Percentiles rank a stretch among this genome's conserved stretches.
Evolutionary conservation across 2,113 vertebrate genomes (phyloP).

Genomic region (Anhinga anhinga): DNA sequence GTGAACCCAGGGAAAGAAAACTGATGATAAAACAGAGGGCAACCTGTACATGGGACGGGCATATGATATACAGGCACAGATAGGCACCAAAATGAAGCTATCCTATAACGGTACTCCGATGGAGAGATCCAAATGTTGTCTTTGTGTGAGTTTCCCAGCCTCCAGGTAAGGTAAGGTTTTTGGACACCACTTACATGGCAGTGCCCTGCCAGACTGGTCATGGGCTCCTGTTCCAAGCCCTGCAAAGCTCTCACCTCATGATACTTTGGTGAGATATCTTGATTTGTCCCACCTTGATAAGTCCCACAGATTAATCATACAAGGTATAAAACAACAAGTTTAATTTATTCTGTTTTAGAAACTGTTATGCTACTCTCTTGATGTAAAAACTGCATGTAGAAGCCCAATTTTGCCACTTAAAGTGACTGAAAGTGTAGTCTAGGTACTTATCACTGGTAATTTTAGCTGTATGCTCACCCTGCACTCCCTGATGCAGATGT

Average conservation of each 20-base stretch:
- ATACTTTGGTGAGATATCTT: background rate
- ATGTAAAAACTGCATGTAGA: background rate
- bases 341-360: background rate
- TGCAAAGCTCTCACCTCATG: background rate
- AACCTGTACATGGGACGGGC: too few species aligned
- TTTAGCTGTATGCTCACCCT: background rate
- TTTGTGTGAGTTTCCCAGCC: background rate
- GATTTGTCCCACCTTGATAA: background rate
- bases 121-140: background rate
- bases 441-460: background rate
- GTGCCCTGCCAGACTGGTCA: background rate
- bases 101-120: background rate
- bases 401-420: background rate
- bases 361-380: background rate
- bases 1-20: background rate
- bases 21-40: background rate
- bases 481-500: too few species aligned
- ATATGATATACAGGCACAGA: background rate
- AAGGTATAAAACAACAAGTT: background rate
- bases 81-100: background rate
- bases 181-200: too few species aligned
- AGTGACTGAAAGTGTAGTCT: background rate
- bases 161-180: accelerated
- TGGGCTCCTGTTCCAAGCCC: background rate
- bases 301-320: background rate